A percentile compares a stretch with the other conserved stretches of the same genome.
Conservation (phyloP, 2,113 vertebrate species). For the Crotalus horridus region DNA sequence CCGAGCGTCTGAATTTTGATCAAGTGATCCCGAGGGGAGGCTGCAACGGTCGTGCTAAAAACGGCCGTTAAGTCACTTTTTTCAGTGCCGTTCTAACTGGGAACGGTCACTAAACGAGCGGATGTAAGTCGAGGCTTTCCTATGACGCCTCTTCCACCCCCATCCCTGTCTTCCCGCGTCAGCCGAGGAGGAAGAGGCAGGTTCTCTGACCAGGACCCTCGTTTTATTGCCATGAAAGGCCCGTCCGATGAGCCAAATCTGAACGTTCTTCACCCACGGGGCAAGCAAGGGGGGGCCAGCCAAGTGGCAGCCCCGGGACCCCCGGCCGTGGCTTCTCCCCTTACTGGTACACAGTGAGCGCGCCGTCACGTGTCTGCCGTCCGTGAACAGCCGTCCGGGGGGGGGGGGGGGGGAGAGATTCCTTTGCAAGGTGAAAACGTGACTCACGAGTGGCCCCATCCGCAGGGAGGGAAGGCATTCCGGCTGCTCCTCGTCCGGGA, state of each 20-base stretch:
- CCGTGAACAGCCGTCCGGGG: background rate
- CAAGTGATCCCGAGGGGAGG: too few relatives aligned
- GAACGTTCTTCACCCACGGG: accelerated
- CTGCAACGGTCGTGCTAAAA: too few relatives aligned
- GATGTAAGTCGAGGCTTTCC: too few relatives aligned
- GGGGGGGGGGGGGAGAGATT: background rate
- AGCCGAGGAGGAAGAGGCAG: background rate
- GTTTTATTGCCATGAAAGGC: slow-evolving; percentile 42
- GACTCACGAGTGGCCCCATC: background rate
- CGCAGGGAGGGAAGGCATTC: background rate
- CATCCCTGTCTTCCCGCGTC: background rate
- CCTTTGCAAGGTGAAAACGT: background rate
- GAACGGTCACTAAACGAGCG: too few relatives aligned
- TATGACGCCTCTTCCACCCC: background rate
- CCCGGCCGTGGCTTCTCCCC: background rate
- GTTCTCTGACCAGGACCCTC: background rate
- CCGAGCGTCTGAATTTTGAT: too few relatives aligned
- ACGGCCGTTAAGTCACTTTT: too few relatives aligned
- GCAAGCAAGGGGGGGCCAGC: background rate
- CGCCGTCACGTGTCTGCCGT: background rate
- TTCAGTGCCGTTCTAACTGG: too few relatives aligned
- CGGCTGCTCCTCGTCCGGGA: background rate
- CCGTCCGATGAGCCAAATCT: background rate
- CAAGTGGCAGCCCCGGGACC: background rate
- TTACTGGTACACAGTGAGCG: background rate